These are phyloP conservation scores for Catocala fraxini DNA, from an alignment of 2,888 invertebrate genomes.

Conservation along the genomic window DNA sequence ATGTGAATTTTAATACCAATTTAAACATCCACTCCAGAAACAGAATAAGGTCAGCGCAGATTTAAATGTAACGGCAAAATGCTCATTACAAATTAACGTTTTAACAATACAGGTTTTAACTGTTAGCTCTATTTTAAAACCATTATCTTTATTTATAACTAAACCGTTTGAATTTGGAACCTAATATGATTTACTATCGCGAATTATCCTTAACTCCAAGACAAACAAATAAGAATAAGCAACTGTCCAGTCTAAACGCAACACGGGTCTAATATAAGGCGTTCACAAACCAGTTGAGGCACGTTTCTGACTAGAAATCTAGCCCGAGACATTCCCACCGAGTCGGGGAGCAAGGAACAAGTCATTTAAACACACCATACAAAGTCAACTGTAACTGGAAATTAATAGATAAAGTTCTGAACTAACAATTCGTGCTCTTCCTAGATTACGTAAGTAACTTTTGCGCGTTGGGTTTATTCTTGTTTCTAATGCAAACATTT, in stretches of 20 bases:
- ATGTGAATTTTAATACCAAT: no score
- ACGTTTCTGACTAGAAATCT: conserved; percentile 53
- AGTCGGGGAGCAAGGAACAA: conserved; percentile 39
- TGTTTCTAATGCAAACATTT: conserved; percentile 26
- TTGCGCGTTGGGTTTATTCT: background rate
- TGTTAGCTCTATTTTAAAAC: no score
- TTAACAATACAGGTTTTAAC: no score
- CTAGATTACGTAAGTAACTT: conserved; percentile 14
- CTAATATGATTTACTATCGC: no score
- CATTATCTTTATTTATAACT: no score
- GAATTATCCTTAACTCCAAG: background rate
- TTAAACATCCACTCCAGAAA: no score
- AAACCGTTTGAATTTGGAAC: no score
- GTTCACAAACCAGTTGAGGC: conserved; percentile 48
- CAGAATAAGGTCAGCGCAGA: no score
- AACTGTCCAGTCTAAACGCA: conserved; percentile 31
- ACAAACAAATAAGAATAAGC: conserved; percentile 17
- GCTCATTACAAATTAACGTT: no score
- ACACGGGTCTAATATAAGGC: conserved; percentile 29
- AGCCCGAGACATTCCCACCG: conserved; percentile 58
- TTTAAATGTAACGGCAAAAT: no score
- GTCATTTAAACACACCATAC: conserved; percentile 39
- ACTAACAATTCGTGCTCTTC: conserved; percentile 27
- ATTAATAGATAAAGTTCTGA: conserved; percentile 41
- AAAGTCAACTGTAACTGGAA: conserved; percentile 30